Conservation (phyloP, 2,888 invertebrate species). For the Tetragnatha montana region DNA sequence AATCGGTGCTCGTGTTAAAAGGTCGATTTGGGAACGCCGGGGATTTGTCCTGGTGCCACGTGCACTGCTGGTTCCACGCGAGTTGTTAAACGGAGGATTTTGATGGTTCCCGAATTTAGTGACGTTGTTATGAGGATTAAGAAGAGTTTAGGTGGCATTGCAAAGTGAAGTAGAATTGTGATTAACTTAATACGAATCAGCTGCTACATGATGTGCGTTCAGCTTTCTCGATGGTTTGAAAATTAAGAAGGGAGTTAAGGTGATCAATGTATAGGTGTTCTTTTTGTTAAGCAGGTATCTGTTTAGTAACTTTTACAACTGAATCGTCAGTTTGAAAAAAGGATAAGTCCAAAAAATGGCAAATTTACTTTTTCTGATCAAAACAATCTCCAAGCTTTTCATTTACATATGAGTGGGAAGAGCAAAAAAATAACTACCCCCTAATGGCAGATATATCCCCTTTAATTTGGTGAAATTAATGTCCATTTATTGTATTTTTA, state of each 20-base stretch:
- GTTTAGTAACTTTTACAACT: too few species aligned
- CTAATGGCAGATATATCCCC: too few species aligned
- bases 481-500: too few species aligned
- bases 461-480: too few species aligned
- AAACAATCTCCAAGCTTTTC: too few species aligned
- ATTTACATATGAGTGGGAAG: too few species aligned
- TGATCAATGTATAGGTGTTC: not conserved
- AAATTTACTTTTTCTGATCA: too few species aligned
- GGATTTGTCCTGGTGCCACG: not conserved
- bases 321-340: too few species aligned
- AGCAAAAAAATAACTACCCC: too few species aligned
- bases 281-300: too few species aligned
- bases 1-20: slow-evolving; percentile 27
- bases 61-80: not conserved
- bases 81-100: not conserved
- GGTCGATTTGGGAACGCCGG: slow-evolving; percentile 15
- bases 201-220: not conserved
- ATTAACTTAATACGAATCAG: not conserved
- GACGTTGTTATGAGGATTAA: slow-evolving; percentile 13
- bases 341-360: too few species aligned
- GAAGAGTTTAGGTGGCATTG: not conserved
- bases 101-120: not conserved
- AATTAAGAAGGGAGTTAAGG: not conserved
- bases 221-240: not conserved
- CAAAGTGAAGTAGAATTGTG: too few species aligned